Base-by-base conservation (phyloP, 2,888 invertebrate species). In the Lochmaea crataegi region DNA sequence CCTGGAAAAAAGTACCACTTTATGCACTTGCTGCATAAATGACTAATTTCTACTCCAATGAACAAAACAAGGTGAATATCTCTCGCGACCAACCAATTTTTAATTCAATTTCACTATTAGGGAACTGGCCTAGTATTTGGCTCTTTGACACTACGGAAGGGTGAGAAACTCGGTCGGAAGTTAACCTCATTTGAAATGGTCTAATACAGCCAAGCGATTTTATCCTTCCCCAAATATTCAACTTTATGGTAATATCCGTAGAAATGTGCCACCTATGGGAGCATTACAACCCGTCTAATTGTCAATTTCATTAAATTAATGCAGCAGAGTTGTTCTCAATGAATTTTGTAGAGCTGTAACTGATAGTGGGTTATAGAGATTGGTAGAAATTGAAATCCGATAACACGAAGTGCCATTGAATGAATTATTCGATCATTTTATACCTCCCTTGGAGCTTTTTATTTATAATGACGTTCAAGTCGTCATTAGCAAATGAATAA, bases 221-320 rank as follows among this genome's bases (percentile, higher is more conserved):
- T 51, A 68, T 68, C 68, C 42, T 51, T 16, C n/a, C 16, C 60
- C 45, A 51, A 61, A 68, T 68, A 68, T 68, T 68, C 61, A 61
- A 68, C 48, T 68, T 68, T 51, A 68, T 68, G 61, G 68, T 61
- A 68, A 68, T 68, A 12, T 41, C 60, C 12, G 26, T 61, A 26
- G 68, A 68, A 68, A 68, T 26, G 68, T 26, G 68, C 61, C 38
- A 61, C 68, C 60, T 68, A 61, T 51, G 60, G 60, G 48, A 51
- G 48, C 51, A 61, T 68, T 61, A 61, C 61, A 53, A 22, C 61
- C 58, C 45, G 48, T 68, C 61, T 68, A 68, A 60, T 68, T 61
- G 68, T 61, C 68, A 61, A 68, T 68, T 68, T 68, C 68, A 68
- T 61, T 68, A 61, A 68, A 68, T 68, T 68, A 60, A 68, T 68